Base-by-base conservation (phyloP, 2,113 vertebrate genomes). In the Phaethornis superciliosus region DNA sequence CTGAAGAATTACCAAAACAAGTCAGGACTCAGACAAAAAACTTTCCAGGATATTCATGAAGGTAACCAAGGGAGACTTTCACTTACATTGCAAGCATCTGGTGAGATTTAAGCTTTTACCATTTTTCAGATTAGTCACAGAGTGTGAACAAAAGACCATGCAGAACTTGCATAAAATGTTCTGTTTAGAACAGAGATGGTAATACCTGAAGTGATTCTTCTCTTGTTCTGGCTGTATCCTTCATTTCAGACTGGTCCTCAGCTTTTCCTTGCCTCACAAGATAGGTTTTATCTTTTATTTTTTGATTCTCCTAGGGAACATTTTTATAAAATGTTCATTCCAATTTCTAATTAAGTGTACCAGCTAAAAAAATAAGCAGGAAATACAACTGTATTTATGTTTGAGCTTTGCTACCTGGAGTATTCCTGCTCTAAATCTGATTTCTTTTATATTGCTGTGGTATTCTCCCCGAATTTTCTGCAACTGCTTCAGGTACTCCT, bases 401-500 rank as follows among this genome's bases (percentile, higher is more conserved):
- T 37, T 54, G 24, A 67, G 14, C 64, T 88, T 68, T 86, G 42
- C 94, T 96, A 99, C 99, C 98, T 99, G 95, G 12, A 91, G 20
- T 65, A 90, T 63, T 55, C 96, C 97, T 62, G 97, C 97, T 97
- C 97, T 98, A 52, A 69, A 95, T 89, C 93, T 98, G 93, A 98
- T 98, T 92, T 97, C 98, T 89, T 97, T 98, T 83, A 98, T 90
- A 51, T 98, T 95, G 15, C 84, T 97, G 23, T 98, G 98, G 96
- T 99, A 99, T 89, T 98, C 98, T 60, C 98, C 98, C 44, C 99
- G 97, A 95, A 99, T 99, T 91, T 97, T 91, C 75, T 98, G 96
- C 79, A 99, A 83, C 89, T 99, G 98, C 82, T 97, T 97, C 86
- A 99, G 96, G 80, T 99, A 99, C 64, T 99, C 98, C 99, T 99